A percentile compares a stretch with the other conserved stretches of the same genome.
These are phyloP conservation scores for Adoxophyes honmai DNA, from an alignment of 1,140 invertebrate genomes.

Conservation along the genomic window DNA sequence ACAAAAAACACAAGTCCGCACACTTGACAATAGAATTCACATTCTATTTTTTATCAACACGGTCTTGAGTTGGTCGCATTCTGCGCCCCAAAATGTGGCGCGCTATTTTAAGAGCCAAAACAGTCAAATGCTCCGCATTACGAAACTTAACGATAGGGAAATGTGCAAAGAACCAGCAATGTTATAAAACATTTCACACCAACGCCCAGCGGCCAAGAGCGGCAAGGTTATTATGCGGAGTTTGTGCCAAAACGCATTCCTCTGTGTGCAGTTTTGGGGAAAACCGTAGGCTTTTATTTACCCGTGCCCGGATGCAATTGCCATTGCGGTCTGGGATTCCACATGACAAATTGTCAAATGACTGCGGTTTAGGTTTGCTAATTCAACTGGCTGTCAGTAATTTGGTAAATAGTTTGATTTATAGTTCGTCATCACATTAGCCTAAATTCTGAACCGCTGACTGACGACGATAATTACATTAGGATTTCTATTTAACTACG, in stretches of 20 bases:
- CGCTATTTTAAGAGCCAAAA: neutral
- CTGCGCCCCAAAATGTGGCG: no score
- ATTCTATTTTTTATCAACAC: no score
- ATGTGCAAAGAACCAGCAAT: conserved; percentile 14
- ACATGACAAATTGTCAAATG: conserved; percentile 45
- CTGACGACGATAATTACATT: no score
- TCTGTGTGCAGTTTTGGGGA: conserved; percentile 38
- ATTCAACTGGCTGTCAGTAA: conserved; percentile 28
- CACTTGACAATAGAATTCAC: no score
- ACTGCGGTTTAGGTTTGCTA: conserved; percentile 34
- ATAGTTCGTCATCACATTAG: neutral
- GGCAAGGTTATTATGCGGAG: conserved; percentile 49
- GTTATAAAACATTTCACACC: conserved; percentile 18
- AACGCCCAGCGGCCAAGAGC: conserved; percentile 31
- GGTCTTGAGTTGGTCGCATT: no score
- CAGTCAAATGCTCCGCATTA: conserved; percentile 8
- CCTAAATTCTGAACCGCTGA: neutral
- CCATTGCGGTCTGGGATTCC: conserved; percentile 38
- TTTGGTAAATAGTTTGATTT: conserved; percentile 11
- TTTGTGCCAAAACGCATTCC: conserved; percentile 47
- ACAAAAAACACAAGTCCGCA: no score
- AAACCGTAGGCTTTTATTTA: conserved; percentile 43
- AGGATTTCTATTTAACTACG: no score
- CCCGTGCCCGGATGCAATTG: conserved; percentile 34
- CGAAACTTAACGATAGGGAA: conserved; percentile 13